Conservation (phyloP, 2,797 vertebrate species). For the Phoebastria nigripes region DNA sequence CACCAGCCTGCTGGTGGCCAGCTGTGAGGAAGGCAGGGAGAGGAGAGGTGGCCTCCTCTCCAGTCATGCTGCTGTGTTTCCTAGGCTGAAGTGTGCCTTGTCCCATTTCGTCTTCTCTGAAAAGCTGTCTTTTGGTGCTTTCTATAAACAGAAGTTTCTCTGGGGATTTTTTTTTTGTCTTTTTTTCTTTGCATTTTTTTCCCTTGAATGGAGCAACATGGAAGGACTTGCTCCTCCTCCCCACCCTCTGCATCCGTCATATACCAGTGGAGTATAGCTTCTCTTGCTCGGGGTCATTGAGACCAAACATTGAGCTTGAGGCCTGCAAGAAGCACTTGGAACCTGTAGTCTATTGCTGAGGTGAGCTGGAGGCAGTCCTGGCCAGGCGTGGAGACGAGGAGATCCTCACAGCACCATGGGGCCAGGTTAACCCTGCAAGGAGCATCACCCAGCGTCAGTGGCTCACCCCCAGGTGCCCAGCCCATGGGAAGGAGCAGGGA, state of each 20-base stretch:
- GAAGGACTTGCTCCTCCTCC: constrained; percentile 32
- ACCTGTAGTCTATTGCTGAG: constrained; percentile 65
- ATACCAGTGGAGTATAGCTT: constrained; percentile 51
- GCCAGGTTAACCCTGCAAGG: constrained; percentile 47
- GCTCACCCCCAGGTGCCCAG: background rate
- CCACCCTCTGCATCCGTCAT: constrained; percentile 8
- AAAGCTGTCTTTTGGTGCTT: constrained; percentile 21
- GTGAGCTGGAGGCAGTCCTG: constrained; percentile 60
- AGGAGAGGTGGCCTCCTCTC: constrained; percentile 4
- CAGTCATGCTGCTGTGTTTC: background rate
- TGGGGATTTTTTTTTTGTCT: background rate
- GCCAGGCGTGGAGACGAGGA: constrained; percentile 36
- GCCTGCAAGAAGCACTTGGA: constrained; percentile 60
- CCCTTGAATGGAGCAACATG: constrained; percentile 55
- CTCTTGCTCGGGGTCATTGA: constrained; percentile 74
- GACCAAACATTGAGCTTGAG: constrained; percentile 70
- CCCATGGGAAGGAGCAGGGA: constrained; percentile 5
- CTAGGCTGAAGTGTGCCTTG: constrained; percentile 53
- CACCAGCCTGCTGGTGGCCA: background rate
- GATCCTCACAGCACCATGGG: constrained; percentile 54
- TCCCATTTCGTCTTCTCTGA: constrained; percentile 60
- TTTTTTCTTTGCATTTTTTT: background rate
- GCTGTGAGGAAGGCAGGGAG: background rate
- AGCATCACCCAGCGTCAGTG: background rate
- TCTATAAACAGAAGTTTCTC: background rate